Evolutionary conservation across 2,797 vertebrate genomes (phyloP).

Genomic region (Thamnophis elegans): DNA sequence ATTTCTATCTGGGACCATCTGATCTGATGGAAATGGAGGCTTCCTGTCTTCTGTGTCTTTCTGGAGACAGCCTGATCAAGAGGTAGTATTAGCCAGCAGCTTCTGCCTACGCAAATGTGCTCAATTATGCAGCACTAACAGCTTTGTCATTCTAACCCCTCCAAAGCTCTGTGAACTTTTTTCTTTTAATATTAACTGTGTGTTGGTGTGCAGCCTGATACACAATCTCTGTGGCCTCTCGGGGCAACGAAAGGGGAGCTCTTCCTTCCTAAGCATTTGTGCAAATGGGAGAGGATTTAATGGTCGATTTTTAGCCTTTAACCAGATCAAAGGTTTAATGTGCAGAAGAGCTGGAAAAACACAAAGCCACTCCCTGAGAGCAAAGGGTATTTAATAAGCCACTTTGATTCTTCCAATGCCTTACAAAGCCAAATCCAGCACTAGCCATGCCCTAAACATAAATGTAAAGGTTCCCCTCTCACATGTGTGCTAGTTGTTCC

Average conservation of each 20-base stretch:
- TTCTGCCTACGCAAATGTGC: slow-evolving; percentile 32
- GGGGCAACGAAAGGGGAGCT: background rate
- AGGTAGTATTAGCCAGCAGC: slow-evolving; percentile 5
- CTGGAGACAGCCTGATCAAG: background rate
- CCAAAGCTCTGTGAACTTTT: slow-evolving; percentile 32
- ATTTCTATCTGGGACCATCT: background rate
- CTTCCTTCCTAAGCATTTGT: background rate
- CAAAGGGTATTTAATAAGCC: slow-evolving; percentile 44
- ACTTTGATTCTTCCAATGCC: background rate
- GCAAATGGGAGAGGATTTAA: background rate
- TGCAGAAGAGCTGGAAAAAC: slow-evolving; percentile 62
- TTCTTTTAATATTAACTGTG: slow-evolving; percentile 8
- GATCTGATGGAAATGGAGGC: background rate
- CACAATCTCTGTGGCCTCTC: background rate
- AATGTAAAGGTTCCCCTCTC: no score
- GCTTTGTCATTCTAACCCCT: slow-evolving; percentile 26
- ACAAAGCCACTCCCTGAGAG: slow-evolving; percentile 35
- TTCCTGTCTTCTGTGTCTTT: background rate
- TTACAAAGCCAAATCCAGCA: background rate
- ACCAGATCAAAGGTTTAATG: slow-evolving; percentile 62
- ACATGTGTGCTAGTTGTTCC: no score
- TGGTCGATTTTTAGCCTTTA: slow-evolving; percentile 33
- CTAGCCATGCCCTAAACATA: background rate
- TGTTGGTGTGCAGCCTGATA: background rate
- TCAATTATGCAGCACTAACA: slow-evolving; percentile 25